A percentile compares a stretch with the other conserved stretches of the same genome.
Conservation (phyloP, 2,797 vertebrate species). For the Enteromius treurensis region DNA sequence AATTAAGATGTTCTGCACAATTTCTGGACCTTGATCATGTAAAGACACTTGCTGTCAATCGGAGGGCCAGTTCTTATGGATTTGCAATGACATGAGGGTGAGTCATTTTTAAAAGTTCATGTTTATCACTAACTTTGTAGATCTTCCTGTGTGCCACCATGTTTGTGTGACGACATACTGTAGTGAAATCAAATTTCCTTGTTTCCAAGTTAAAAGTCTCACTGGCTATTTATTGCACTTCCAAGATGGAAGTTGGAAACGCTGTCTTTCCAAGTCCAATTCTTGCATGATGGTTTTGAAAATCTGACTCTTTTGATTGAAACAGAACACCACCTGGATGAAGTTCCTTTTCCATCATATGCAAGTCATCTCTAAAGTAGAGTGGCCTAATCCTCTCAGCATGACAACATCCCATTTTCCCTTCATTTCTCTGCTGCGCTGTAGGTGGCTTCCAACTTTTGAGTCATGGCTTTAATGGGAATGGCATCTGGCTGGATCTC, state of each 20-base stretch:
- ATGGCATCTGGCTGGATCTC: constrained; percentile 64
- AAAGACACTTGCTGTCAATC: no score
- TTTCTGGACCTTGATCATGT: no score
- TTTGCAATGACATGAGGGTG: no score
- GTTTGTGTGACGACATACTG: not conserved
- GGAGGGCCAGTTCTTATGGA: no score
- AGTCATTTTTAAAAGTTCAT: not conserved
- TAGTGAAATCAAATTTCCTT: not conserved
- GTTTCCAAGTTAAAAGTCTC: not conserved
- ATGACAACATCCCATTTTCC: constrained; percentile 60
- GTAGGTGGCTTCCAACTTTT: constrained; percentile 63
- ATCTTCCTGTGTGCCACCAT: not conserved
- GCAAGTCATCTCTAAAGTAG: constrained; percentile 48
- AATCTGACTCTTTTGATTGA: not conserved
- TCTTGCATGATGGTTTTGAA: constrained; percentile 6
- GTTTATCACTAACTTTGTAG: not conserved
- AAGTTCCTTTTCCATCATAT: constrained; percentile 51
- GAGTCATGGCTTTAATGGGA: constrained; percentile 65
- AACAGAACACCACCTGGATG: constrained; percentile 43
- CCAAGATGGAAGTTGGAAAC: not conserved
- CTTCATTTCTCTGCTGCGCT: constrained; percentile 51
- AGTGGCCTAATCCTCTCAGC: constrained; percentile 55
- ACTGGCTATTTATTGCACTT: not conserved
- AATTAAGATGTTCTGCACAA: no score
- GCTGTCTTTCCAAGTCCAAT: not conserved